Percentiles rank a stretch among this genome's conserved stretches.
Conservation (phyloP, 1,140 invertebrate species). For the Bombus superbus region DNA sequence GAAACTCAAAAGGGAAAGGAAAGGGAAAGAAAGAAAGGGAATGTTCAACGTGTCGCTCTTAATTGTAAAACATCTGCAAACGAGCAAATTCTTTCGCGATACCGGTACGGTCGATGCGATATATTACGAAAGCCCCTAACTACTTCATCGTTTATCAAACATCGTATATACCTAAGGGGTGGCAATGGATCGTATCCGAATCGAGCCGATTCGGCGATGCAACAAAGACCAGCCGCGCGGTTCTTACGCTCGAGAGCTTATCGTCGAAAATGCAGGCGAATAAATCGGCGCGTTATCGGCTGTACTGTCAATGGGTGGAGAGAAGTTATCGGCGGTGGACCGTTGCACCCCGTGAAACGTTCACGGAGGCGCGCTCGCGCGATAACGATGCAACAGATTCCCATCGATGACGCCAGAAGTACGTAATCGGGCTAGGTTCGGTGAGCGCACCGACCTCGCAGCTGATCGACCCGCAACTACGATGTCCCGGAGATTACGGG, state of each 20-base stretch:
- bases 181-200: background rate
- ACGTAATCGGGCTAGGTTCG: slow-evolving; percentile 28
- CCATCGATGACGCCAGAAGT: slow-evolving; percentile 41
- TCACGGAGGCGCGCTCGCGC: slow-evolving; percentile 31
- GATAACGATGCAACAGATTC: slow-evolving; percentile 57
- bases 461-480: slow-evolving; percentile 62
- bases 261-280: slow-evolving; percentile 33
- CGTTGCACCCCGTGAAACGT: slow-evolving; percentile 1
- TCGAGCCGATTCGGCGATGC: background rate
- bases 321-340: slow-evolving; percentile 26
- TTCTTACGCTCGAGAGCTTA: slow-evolving; percentile 49
- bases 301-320: slow-evolving; percentile 6
- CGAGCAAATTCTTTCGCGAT: background rate
- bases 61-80: too few species aligned
- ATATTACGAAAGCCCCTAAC: too few species aligned
- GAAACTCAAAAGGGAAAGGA: too few species aligned
- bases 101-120: too few species aligned
- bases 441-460: slow-evolving; percentile 25
- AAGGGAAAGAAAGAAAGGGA: too few species aligned
- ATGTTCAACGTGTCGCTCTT: too few species aligned
- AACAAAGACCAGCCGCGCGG: slow-evolving; percentile 25
- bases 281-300: slow-evolving; percentile 44
- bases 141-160: background rate
- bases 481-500: slow-evolving; percentile 68
- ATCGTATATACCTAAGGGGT: background rate